Percentiles rank a stretch among this genome's conserved stretches.
Evolutionary conservation across 2,113 vertebrate genomes (phyloP).

Genomic region (Corynorhinus townsendii): DNA sequence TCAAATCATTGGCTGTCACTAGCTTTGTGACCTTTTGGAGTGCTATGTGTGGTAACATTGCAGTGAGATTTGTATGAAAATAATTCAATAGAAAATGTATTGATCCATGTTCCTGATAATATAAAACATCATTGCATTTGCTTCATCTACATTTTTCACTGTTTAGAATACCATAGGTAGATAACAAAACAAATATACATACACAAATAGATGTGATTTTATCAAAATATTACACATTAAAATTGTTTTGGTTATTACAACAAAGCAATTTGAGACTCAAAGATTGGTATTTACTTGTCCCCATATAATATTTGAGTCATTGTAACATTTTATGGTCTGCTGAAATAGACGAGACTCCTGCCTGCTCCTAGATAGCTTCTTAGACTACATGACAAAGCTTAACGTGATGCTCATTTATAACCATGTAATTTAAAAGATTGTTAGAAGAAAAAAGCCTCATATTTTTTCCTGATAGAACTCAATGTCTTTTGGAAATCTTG

Average conservation of each 20-base stretch:
- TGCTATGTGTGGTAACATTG: neutral
- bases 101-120: neutral
- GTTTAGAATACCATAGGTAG: neutral
- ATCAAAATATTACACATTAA: neutral
- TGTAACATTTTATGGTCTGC: neutral
- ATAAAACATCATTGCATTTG: neutral
- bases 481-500: neutral
- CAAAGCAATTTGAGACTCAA: neutral
- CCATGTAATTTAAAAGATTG: slow-evolving; percentile 6
- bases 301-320: neutral
- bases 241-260: neutral
- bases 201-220: slow-evolving; percentile 17
- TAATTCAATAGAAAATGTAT: neutral
- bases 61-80: neutral
- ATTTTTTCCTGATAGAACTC: neutral
- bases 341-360: neutral
- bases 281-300: neutral
- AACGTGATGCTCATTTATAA: slow-evolving; percentile 10
- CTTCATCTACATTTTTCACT: neutral
- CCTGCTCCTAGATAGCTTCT: neutral
- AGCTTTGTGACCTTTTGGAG: neutral
- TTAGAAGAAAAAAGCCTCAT: neutral
- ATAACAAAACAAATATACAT: slow-evolving; percentile 1
- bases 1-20: neutral
- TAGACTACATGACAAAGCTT: neutral